Base-by-base conservation (phyloP, 1,140 invertebrate genomes). In the Zeugodacus cucurbitae region DNA sequence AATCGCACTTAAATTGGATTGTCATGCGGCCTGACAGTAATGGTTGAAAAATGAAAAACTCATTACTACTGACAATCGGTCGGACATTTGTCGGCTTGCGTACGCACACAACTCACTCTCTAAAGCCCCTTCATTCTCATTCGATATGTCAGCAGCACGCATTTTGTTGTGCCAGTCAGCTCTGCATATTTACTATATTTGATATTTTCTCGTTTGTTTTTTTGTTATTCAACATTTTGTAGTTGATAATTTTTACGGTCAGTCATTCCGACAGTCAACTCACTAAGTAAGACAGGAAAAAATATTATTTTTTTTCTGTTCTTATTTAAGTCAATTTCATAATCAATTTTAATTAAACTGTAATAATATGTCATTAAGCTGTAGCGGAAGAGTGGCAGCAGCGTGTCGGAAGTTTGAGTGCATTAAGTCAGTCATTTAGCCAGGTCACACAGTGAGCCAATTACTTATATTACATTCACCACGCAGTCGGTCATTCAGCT, bases 1-100 rank as follows among this genome's bases (percentile, higher is more conserved):
- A 87, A 87, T 59, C 85, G 57, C 85, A 87, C 85, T 87, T 87
- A 58, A 87, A 87, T 87, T 87, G 85, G 85, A 87, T 87, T 87
- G 85, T 87, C 85, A 87, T 87, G 85, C 85, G 54, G 57, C 48
- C 54, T 87, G 85, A 87, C 85, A 87, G 54, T 87, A 58, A 87
- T 87, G 85, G 37, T 82, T 82, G 74, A 82, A 82, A 82, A 82
- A 82, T 82, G 74, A 82, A 82, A 74, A 82, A 82, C 74, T 82
- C 74, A 82, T 82, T 82, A 82, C 74, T 22, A 82, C 74, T 82
- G 74, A 82, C 74, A 82, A 82, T 82, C 74, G 41, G 74, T 82
- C 74, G 74, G 74, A 41, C 41, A 82, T 82, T 82, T 48, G 74
- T 26, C 34, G 74, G n/a, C 70, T 74, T 22, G 70, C 34, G 5